These are phyloP conservation scores for Tetramorium parvispinum DNA, from an alignment of 1,140 invertebrate genomes.

Conservation along the genomic window DNA sequence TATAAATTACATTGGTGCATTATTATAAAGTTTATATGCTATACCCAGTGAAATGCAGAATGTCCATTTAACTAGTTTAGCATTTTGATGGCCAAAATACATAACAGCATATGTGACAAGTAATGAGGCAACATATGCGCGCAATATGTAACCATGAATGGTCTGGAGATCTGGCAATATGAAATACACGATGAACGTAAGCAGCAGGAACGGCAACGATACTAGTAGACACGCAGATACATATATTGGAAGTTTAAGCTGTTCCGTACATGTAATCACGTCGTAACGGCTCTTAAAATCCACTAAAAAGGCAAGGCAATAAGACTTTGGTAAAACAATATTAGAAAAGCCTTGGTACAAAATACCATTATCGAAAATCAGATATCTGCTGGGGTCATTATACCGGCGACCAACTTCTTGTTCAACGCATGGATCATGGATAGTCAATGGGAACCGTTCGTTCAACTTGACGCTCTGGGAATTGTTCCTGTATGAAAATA, in stretches of 20 bases:
- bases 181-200: constrained; percentile 85
- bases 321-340: constrained; percentile 15
- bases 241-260: background rate
- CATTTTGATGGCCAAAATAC: constrained; percentile 78
- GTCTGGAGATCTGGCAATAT: constrained; percentile 86
- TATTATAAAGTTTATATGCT: background rate
- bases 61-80: constrained; percentile 72
- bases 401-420: constrained; percentile 76
- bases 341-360: constrained; percentile 78
- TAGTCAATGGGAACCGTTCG: constrained; percentile 13
- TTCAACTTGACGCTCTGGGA: background rate
- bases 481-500: background rate
- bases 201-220: constrained; percentile 85
- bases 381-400: constrained; percentile 83
- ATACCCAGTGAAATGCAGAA: constrained; percentile 86
- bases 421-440: constrained; percentile 53
- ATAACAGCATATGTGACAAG: constrained; percentile 74
- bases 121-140: constrained; percentile 82
- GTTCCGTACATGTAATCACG: constrained; percentile 51
- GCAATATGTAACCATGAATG: constrained; percentile 86
- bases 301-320: constrained; percentile 63
- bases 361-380: constrained; percentile 85
- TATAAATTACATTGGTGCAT: background rate
- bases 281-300: constrained; percentile 1
- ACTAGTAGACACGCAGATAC: constrained; percentile 81